Evolutionary conservation across 2,888 invertebrate genomes (phyloP).

Genomic region (Brassicogethes aeneus): DNA sequence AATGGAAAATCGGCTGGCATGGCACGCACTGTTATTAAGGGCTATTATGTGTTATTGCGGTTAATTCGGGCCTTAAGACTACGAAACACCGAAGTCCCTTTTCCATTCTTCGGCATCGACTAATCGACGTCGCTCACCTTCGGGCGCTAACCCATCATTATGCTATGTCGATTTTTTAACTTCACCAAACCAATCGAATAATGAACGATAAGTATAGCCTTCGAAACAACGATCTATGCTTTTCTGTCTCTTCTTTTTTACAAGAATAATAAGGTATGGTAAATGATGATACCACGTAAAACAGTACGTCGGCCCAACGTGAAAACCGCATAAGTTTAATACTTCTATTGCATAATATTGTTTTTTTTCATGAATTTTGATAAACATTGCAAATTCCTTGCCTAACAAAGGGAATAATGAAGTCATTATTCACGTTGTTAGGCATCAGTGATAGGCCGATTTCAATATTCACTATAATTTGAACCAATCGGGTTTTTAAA

Average conservation of each 20-base stretch:
- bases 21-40: constrained; percentile 42
- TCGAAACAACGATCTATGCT: neutral
- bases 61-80: constrained; percentile 36
- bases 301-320: no score
- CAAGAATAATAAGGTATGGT: no score
- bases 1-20: constrained; percentile 32
- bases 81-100: neutral
- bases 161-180: constrained; percentile 33
- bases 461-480: no score
- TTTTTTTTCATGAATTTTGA: no score
- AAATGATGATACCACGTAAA: no score
- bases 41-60: constrained; percentile 43
- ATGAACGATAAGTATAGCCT: neutral
- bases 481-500: no score
- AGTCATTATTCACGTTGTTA: no score
- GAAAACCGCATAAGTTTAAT: no score
- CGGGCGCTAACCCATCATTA: constrained; percentile 33
- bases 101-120: neutral
- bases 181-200: constrained; percentile 1
- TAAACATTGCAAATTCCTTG: no score
- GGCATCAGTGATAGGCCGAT: no score
- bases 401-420: no score
- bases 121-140: constrained; percentile 13
- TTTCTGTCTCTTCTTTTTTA: neutral
- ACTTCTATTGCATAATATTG: no score